phyloP scores from a whole-genome alignment of 2,888 invertebrate species.

The Chydorus sphaericus region DNA sequence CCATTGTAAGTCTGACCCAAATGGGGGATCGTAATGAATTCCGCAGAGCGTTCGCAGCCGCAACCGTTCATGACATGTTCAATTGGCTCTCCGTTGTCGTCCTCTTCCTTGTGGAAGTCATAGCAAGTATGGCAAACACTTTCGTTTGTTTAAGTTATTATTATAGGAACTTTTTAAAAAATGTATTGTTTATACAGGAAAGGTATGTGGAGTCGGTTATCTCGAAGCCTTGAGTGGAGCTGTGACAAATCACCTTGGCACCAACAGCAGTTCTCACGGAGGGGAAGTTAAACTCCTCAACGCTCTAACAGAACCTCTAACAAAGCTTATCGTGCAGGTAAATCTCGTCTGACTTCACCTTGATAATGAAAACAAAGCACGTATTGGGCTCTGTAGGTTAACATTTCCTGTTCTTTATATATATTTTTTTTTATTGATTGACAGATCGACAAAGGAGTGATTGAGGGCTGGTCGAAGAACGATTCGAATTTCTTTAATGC shows the following conservation, averaged over 20 bases:
- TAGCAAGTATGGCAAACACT: slow-evolving; percentile 22
- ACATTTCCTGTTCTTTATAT: background rate
- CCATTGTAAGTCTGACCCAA: slow-evolving; percentile 33
- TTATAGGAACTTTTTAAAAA: too few relatives aligned
- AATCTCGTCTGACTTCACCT: slow-evolving; percentile 7
- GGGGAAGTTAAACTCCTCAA: slow-evolving; percentile 28
- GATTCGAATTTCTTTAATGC: slow-evolving; percentile 23
- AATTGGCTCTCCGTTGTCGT: slow-evolving; percentile 37
- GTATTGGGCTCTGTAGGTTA: background rate
- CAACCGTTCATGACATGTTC: slow-evolving; percentile 39
- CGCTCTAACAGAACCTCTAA: slow-evolving; percentile 31
- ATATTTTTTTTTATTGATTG: background rate
- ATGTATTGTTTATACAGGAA: too few relatives aligned
- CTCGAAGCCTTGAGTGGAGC: slow-evolving; percentile 27
- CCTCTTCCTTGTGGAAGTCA: slow-evolving; percentile 34
- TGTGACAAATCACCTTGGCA: slow-evolving; percentile 24
- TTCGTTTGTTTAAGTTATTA: background rate
- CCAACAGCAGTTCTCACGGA: slow-evolving; percentile 21
- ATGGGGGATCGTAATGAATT: slow-evolving; percentile 30
- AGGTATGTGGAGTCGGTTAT: slow-evolving; percentile 22
- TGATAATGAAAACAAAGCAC: background rate
- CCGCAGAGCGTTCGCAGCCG: slow-evolving; percentile 37
- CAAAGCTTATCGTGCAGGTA: slow-evolving; percentile 29
- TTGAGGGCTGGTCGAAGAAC: slow-evolving; percentile 29
- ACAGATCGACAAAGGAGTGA: slow-evolving; percentile 27